Conservation (phyloP, 2,888 invertebrate species). For the Lymantria monacha region DNA sequence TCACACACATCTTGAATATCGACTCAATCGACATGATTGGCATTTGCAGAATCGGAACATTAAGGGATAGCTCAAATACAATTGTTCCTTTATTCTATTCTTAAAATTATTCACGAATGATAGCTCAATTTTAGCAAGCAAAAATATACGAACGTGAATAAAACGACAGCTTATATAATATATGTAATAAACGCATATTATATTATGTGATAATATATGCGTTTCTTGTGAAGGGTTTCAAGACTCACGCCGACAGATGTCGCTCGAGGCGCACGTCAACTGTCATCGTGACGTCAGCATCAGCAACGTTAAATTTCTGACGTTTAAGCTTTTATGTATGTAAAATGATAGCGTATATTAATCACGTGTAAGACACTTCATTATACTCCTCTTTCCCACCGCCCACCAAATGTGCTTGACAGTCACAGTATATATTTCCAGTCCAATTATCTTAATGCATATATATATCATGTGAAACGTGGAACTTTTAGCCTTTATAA, state of each 20-base stretch:
- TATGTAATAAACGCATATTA: too few relatives aligned
- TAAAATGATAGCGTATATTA: constrained; percentile 9
- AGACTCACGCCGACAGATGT: constrained; percentile 37
- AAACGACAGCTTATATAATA: constrained; percentile 14
- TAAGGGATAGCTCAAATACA: too few relatives aligned
- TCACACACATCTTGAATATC: too few relatives aligned
- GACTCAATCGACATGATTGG: too few relatives aligned
- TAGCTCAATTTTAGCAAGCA: background rate
- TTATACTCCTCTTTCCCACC: constrained; percentile 4
- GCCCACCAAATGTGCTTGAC: background rate
- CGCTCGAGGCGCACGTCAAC: constrained; percentile 35
- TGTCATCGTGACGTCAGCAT: constrained; percentile 37
- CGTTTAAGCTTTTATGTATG: constrained; percentile 27
- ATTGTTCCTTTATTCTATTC: too few relatives aligned
- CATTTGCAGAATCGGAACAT: too few relatives aligned
- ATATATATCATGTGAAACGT: background rate
- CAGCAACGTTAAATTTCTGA: constrained; percentile 27
- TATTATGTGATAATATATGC: constrained; percentile 10
- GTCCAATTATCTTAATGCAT: background rate
- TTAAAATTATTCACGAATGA: too few relatives aligned
- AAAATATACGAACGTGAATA: constrained; percentile 3
- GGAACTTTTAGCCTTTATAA: too few relatives aligned
- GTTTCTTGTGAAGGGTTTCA: constrained; percentile 23
- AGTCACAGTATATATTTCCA: constrained; percentile 6
- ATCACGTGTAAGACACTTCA: constrained; percentile 11